Conservation (phyloP, 2,113 vertebrate species). For the Pygoscelis antarcticus region DNA sequence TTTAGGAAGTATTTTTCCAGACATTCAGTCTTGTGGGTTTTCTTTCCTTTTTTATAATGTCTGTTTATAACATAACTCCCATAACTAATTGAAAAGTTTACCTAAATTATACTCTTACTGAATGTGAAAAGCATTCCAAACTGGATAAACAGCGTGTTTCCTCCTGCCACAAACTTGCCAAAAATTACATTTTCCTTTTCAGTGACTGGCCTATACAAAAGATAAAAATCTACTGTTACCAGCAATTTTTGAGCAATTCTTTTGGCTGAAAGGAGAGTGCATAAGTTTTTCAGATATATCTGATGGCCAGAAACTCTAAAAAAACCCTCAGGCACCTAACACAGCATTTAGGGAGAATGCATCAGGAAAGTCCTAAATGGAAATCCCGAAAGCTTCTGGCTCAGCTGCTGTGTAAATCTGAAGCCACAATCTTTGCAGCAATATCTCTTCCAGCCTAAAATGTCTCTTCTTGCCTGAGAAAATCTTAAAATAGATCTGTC, state of each 20-base stretch:
- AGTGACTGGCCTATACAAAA: background rate
- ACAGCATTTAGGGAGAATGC: background rate
- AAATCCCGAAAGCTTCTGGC: background rate
- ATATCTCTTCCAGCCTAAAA: background rate
- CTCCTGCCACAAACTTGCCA: background rate
- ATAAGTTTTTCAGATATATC: background rate
- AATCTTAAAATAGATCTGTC: background rate
- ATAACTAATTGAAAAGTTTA: background rate
- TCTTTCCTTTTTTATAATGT: background rate
- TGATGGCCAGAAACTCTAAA: background rate
- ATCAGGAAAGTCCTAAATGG: background rate
- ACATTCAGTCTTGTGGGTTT: background rate
- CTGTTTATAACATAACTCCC: background rate
- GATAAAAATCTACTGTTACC: background rate
- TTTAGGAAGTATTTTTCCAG: slow-evolving; percentile 14
- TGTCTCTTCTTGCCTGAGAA: background rate
- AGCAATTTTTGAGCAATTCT: background rate
- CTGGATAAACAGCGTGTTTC: background rate
- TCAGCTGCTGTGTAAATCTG: background rate
- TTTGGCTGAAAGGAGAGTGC: background rate
- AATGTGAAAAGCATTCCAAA: background rate
- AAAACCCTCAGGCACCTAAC: background rate
- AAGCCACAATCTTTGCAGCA: background rate
- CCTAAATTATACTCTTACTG: background rate
- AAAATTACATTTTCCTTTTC: background rate